A percentile compares a stretch with the other conserved stretches of the same genome.
Conservation (phyloP, 2,797 vertebrate species). For the Galaxias olidus region DNA sequence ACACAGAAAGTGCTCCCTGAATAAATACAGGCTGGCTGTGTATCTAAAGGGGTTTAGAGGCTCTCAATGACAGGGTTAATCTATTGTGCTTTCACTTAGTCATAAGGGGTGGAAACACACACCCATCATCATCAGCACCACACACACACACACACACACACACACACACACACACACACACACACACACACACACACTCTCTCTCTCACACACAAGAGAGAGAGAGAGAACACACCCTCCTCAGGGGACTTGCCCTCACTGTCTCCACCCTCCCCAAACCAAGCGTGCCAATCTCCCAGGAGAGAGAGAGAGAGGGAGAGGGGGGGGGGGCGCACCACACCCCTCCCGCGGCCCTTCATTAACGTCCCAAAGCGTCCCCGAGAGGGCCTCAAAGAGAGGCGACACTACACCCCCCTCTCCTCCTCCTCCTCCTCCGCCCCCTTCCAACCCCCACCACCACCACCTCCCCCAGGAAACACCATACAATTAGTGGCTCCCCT, state of each 20-base stretch:
- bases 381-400: constrained; percentile 56
- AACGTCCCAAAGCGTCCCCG: constrained; percentile 63
- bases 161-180: constrained; percentile 26
- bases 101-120: constrained; percentile 22
- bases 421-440: constrained; percentile 29
- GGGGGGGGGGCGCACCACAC: constrained; percentile 55
- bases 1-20: constrained; percentile 22
- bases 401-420: constrained; percentile 27
- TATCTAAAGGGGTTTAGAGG: constrained; percentile 19
- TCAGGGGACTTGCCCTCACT: constrained; percentile 58
- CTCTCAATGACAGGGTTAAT: constrained; percentile 41
- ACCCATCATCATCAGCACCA: constrained; percentile 6
- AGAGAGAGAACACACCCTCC: constrained; percentile 62
- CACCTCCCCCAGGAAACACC: constrained; percentile 56
- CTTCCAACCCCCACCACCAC: constrained; percentile 33
- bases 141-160: constrained; percentile 27
- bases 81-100: constrained; percentile 24
- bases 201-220: constrained; percentile 34
- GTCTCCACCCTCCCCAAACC: constrained; percentile 67
- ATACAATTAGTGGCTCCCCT: constrained; percentile 71
- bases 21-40: constrained; percentile 1
- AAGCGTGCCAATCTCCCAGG: constrained; percentile 54
- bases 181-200: constrained; percentile 34
- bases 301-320: constrained; percentile 31
- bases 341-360: constrained; percentile 70